Base-by-base conservation (phyloP, 2,113 vertebrate genomes). In the Periophthalmus modestus region DNA sequence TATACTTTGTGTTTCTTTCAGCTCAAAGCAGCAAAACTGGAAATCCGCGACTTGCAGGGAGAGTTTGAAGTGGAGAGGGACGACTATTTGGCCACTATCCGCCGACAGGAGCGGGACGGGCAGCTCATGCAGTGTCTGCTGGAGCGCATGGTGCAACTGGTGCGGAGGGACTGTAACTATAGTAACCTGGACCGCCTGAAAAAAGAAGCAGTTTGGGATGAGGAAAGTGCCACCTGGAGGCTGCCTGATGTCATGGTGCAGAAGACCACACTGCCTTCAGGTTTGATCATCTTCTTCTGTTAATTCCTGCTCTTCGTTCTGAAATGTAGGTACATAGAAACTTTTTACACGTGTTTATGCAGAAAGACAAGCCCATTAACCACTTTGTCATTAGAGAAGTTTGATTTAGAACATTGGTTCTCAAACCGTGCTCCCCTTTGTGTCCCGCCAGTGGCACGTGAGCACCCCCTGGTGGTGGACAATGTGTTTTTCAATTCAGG, bases 41-140 rank as follows among this genome's bases (percentile, higher is more conserved):
- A 98, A 91, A 96, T 97, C 88, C 92, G 91, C 19, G 96, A 97
- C 58, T 92, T 97, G 75, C 95, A 96, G 85, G 86, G 89, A 0
- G 96, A 96, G 87, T 96, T 97, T 65, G 95, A 95, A 84, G 89
- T 93, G 58, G 96, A 97, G 79, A 94, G 95, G 69, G 93, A 94
- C 0, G 94, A 95, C 82, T 96, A 96, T 78, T 87, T 96, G 83
- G 84, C 90, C n/a, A 95, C 92, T 63, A 95, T 97, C 81, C 90
- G 92, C 2, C 85, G 89, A 52, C 94, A 96, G 85, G 95, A 98
- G 73, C 74, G 79, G 0, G 96, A 98, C 36, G 87, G 85, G 7
- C 74, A 94, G 88, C 92, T 98, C 3, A 88, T 92, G 75, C 94
- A 95, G 80, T 87, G 95, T 81, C 92, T 97, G 19, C 89, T 97